Evolutionary conservation across 2,113 vertebrate genomes (phyloP), one percentile per base, ranked within the genome.

Genomic region (Bombycilla garrulus): DNA sequence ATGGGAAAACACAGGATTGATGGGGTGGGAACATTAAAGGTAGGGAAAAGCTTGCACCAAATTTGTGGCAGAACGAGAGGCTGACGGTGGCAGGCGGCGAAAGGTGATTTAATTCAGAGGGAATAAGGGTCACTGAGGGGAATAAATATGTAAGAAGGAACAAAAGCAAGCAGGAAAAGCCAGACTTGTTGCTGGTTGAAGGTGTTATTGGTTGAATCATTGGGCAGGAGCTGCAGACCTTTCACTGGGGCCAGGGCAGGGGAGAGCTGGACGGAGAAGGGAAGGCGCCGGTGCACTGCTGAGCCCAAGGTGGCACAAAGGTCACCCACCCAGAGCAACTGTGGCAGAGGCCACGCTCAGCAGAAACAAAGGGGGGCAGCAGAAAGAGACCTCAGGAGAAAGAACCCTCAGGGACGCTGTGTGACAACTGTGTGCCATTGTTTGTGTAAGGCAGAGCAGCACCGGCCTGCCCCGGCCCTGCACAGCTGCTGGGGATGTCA

Each of bases 341-440:
- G 81, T 25, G 81, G 58, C 61, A 91, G 44, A 82, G 42, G n/a
- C 66, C 0, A 2, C 18, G 0, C 33, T 47, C 11, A 7, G 29
- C 40, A 60, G n/a, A 16, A 54, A 71, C 48, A 26, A 50, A 24
- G 50, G 6, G 10, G 28, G 5, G 26, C 3, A 50, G n/a, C 21
- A 50, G 62, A 33, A 23, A 77, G 38, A 57, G 48, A 5, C 23
- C 35, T 50, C 3, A 56, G 33, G 22, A 51, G 60, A 47, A 24
- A 74, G 40, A 42, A 53, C 11, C 1, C 9, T 26, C 47, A 9
- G 61, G 56, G 65, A 18, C 38, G 28, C 4, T 1, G 25, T 9
- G 51, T 11, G 33, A 82, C 67, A 15, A 6, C 0, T 11, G 53
- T 19, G 38, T 23, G 0, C 1, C 45, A 6, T 6, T 12, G 50